phyloP scores from a whole-genome alignment of 2,797 vertebrate species.

The Centroberyx gerrardi region DNA sequence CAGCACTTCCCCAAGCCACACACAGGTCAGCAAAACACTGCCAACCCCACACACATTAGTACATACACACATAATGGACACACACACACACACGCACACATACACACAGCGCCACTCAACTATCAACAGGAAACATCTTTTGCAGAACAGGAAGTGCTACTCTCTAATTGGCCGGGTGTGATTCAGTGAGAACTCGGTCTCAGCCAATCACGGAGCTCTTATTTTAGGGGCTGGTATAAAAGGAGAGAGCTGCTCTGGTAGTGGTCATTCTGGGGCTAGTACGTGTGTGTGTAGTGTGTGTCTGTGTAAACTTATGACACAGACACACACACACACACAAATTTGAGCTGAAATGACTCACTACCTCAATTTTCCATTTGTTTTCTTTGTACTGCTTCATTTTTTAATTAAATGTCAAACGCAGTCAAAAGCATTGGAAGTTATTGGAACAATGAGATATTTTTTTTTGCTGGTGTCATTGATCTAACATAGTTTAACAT shows the following conservation, averaged over 20 bases:
- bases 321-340: background rate
- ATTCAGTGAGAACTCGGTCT: constrained; percentile 81
- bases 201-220: constrained; percentile 86
- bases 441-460: background rate
- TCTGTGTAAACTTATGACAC: constrained; percentile 17
- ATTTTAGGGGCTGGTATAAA: constrained; percentile 94
- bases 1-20: constrained; percentile 68
- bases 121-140: constrained; percentile 98
- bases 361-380: constrained; percentile 6
- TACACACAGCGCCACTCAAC: constrained; percentile 47
- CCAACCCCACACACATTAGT: constrained; percentile 24
- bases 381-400: constrained; percentile 1
- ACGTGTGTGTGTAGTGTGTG: constrained; percentile 26
- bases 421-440: background rate
- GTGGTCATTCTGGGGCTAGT: constrained; percentile 44
- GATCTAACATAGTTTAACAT: background rate
- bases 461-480: constrained; percentile 1
- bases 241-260: constrained; percentile 56
- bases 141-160: constrained; percentile 89
- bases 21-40: constrained; percentile 72
- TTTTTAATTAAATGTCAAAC: constrained; percentile 5
- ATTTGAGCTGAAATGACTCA: constrained; percentile 29
- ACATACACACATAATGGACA: background rate
- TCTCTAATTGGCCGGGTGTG: constrained; percentile 84
- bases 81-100: constrained; percentile 20